phyloP scores from a whole-genome alignment of 2,888 invertebrate species.

The Patella depressa region DNA sequence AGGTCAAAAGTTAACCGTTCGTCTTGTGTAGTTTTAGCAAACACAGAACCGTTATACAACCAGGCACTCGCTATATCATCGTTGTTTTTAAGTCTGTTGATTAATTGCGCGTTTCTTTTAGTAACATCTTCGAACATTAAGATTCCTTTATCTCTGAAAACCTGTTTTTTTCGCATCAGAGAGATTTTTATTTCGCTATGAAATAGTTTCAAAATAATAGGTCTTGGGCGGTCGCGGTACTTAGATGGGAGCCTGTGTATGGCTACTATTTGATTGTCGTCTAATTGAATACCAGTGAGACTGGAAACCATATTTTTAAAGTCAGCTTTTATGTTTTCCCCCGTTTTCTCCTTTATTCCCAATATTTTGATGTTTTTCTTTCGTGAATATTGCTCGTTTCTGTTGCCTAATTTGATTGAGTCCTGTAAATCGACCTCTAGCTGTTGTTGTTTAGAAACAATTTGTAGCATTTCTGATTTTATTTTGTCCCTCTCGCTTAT shows the following conservation, averaged over 20 bases:
- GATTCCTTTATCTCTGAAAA: too few species aligned
- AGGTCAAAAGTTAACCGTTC: too few species aligned
- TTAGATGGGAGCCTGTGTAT: neutral
- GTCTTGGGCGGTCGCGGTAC: neutral
- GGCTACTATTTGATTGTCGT: neutral
- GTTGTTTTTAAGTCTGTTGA: too few species aligned
- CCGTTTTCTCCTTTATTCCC: neutral
- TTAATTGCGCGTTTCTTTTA: too few species aligned
- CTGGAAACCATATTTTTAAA: neutral
- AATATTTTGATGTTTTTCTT: neutral
- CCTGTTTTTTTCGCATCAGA: too few species aligned
- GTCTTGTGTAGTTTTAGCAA: too few species aligned
- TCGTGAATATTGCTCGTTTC: neutral
- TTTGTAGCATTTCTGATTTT: too few species aligned
- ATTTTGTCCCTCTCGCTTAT: too few species aligned
- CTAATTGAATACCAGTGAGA: neutral
- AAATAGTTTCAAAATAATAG: neutral
- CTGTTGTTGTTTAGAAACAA: too few species aligned
- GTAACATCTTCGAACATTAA: too few species aligned
- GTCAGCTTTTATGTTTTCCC: neutral
- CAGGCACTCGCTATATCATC: too few species aligned
- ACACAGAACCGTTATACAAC: too few species aligned
- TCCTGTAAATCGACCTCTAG: neutral
- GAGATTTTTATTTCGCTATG: neutral
- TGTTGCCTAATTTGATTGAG: neutral